Conservation (phyloP, 1,140 invertebrate genomes). For the Papilio machaon region DNA sequence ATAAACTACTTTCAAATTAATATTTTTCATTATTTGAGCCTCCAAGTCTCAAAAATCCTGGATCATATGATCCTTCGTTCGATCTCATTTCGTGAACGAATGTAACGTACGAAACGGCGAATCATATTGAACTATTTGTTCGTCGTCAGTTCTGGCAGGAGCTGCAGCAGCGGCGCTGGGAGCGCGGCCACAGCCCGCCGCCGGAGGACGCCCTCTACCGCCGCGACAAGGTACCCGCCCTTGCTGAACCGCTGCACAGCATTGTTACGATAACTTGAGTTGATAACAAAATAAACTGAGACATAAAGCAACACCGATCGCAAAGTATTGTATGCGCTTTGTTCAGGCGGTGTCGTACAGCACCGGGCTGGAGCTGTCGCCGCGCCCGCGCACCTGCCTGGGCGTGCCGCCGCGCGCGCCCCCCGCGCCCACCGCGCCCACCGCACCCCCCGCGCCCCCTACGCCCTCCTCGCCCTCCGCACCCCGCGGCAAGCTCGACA, state of each 20-base stretch:
- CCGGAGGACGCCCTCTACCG: slow-evolving; percentile 65
- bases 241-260: too few relatives aligned
- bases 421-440: slow-evolving; percentile 37
- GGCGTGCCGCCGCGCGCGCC: slow-evolving; percentile 67
- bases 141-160: slow-evolving; percentile 85
- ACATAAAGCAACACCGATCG: background rate
- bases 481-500: slow-evolving; percentile 83
- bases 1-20: too few relatives aligned
- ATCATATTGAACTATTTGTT: background rate
- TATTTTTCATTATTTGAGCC: too few relatives aligned
- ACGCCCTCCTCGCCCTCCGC: slow-evolving; percentile 28
- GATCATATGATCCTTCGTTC: background rate
- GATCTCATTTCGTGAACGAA: background rate
- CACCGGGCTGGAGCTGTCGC: slow-evolving; percentile 85
- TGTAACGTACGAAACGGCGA: background rate
- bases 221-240: slow-evolving; percentile 61
- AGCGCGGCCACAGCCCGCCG: slow-evolving; percentile 62
- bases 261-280: background rate
- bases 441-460: slow-evolving; percentile 30
- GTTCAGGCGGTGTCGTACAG: slow-evolving; percentile 84
- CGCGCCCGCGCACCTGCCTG: slow-evolving; percentile 86
- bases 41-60: too few relatives aligned
- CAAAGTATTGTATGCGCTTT: background rate
- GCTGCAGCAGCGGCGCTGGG: slow-evolving; percentile 83
- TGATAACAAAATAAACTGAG: background rate